A percentile compares a stretch with the other conserved stretches of the same genome.
phyloP scores from a whole-genome alignment of 2,888 invertebrate species.

The Drosophila hamatofila region DNA sequence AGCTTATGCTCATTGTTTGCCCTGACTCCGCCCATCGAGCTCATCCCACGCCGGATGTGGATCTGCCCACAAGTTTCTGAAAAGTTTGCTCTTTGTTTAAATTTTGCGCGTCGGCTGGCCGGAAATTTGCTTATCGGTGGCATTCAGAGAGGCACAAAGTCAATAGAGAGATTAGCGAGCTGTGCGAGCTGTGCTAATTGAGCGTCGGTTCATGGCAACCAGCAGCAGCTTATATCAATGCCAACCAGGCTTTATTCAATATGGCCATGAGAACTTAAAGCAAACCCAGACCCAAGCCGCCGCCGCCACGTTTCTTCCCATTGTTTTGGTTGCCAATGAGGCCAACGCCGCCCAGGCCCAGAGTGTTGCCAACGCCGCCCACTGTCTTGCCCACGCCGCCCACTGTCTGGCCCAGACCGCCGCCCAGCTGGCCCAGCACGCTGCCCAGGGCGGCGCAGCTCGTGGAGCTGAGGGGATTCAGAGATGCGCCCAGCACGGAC shows the following conservation, averaged over 20 bases:
- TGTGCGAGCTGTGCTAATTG: constrained; percentile 74
- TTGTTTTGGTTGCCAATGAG: neutral
- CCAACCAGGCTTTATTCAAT: constrained; percentile 56
- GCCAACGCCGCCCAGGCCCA: constrained; percentile 37
- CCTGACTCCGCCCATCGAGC: constrained; percentile 43
- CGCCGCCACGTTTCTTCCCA: constrained; percentile 17
- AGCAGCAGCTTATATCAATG: constrained; percentile 65
- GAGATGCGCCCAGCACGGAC: constrained; percentile 80
- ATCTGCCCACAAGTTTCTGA: constrained; percentile 67
- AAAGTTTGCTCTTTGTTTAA: constrained; percentile 78
- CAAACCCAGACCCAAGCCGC: constrained; percentile 62
- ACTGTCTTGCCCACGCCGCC: constrained; percentile 38
- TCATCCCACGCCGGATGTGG: constrained; percentile 7
- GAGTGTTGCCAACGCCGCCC: constrained; percentile 41
- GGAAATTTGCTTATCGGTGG: constrained; percentile 80
- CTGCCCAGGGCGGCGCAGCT: constrained; percentile 77
- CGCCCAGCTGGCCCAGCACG: constrained; percentile 52
- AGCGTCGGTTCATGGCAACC: constrained; percentile 72
- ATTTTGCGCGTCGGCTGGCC: constrained; percentile 65
- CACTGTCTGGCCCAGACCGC: constrained; percentile 59
- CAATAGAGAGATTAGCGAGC: constrained; percentile 76
- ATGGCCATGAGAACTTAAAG: constrained; percentile 41
- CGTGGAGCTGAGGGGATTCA: constrained; percentile 78
- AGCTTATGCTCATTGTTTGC: constrained; percentile 76
- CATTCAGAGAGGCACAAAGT: constrained; percentile 69